Percentiles rank a stretch among this genome's conserved stretches.
Evolutionary conservation across 2,797 vertebrate genomes (phyloP).

Genomic region (Otolemur crassicaudatus): DNA sequence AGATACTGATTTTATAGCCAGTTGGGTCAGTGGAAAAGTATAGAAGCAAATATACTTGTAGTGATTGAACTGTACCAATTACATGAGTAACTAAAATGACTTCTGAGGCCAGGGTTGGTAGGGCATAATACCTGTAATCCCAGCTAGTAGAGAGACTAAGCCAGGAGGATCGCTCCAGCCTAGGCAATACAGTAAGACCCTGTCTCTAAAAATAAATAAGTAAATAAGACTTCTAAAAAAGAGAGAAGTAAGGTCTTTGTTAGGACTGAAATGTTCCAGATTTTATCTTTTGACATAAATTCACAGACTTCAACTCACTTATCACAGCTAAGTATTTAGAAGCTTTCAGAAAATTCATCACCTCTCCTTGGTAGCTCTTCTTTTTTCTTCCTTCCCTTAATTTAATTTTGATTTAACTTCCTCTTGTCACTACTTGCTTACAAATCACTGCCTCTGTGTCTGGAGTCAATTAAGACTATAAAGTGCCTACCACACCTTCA

Average conservation of each 20-base stretch:
- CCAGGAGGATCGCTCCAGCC: not conserved
- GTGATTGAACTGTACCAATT: not conserved
- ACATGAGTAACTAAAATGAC: not conserved
- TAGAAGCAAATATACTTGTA: not conserved
- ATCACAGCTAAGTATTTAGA: constrained; percentile 52
- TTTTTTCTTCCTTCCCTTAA: constrained; percentile 70
- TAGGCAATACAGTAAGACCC: not conserved
- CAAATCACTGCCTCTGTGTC: constrained; percentile 68
- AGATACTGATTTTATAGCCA: not conserved
- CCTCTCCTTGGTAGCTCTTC: constrained; percentile 65
- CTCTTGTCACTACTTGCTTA: constrained; percentile 80
- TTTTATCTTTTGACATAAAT: constrained; percentile 23
- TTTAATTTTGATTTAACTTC: constrained; percentile 81
- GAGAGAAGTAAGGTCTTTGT: not conserved
- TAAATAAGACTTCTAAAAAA: not conserved
- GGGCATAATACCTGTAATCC: too few relatives aligned
- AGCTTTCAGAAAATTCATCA: constrained; percentile 71
- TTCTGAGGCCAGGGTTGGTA: not conserved
- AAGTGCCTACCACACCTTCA: constrained; percentile 59
- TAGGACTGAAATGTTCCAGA: constrained; percentile 63
- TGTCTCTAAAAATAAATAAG: not conserved
- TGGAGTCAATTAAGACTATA: constrained; percentile 78
- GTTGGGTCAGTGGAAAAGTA: not conserved
- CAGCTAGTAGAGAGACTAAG: not conserved
- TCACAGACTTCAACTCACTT: constrained; percentile 10